Evolutionary conservation across 2,113 vertebrate species (phyloP).

Genomic region (Oreotrochilus melanogaster): DNA sequence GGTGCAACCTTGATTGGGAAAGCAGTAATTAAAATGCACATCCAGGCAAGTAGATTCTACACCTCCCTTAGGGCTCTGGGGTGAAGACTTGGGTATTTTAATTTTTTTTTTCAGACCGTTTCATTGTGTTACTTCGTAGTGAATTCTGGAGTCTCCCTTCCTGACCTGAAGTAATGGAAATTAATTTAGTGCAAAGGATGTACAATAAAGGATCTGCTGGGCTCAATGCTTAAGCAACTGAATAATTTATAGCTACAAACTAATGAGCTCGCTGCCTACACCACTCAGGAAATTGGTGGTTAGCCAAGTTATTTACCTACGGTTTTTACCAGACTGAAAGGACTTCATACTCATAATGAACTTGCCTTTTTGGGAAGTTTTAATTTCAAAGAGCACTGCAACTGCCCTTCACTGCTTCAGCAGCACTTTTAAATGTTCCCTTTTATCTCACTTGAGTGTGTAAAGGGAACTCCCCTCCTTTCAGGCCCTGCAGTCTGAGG

Average conservation of each 20-base stretch:
- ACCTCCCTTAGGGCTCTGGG: neutral
- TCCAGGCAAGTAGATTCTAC: slow-evolving; percentile 85
- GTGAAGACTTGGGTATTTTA: neutral
- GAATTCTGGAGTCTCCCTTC: slow-evolving; percentile 23
- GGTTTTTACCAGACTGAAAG: slow-evolving; percentile 49
- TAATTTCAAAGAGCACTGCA: neutral
- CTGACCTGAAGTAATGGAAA: slow-evolving; percentile 37
- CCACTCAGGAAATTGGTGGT: slow-evolving; percentile 71
- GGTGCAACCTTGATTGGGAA: slow-evolving; percentile 96
- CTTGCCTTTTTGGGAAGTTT: neutral
- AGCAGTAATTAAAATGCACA: slow-evolving; percentile 98
- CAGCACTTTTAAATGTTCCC: neutral
- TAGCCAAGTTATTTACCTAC: slow-evolving; percentile 66
- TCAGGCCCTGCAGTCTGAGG: neutral
- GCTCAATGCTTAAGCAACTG: neutral
- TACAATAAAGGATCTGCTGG: slow-evolving; percentile 27
- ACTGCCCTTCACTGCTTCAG: neutral
- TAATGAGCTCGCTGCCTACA: slow-evolving; percentile 30
- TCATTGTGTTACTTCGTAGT: neutral
- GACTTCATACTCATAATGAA: slow-evolving; percentile 9
- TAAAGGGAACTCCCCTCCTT: neutral
- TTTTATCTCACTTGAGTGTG: neutral
- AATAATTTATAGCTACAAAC: slow-evolving; percentile 45
- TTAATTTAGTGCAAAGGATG: slow-evolving; percentile 37
- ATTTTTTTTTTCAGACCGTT: neutral